Percentiles rank a stretch among this genome's conserved stretches.
Conservation (phyloP, 1,140 invertebrate species). For the Penaeus chinensis region DNA sequence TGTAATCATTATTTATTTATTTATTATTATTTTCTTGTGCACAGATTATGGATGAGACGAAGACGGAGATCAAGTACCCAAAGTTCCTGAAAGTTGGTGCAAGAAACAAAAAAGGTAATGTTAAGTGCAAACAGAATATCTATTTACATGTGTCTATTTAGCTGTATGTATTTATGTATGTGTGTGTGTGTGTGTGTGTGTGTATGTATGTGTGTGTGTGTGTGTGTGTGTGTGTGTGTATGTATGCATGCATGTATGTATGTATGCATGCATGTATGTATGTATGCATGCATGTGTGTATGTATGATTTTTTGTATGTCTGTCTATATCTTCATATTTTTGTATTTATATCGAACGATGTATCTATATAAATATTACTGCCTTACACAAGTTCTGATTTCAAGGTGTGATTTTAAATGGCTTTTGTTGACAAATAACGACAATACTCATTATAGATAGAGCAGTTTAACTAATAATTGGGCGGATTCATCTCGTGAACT, state of each 20-base stretch:
- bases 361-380: too few species aligned
- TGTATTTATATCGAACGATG: too few species aligned
- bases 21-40: not conserved
- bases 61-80: constrained; percentile 57
- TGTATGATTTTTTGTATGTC: too few species aligned
- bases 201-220: too few species aligned
- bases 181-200: not conserved
- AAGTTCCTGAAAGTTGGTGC: constrained; percentile 60
- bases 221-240: not conserved
- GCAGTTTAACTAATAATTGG: too few species aligned
- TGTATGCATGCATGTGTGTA: not conserved
- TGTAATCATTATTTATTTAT: too few species aligned
- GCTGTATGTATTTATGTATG: not conserved
- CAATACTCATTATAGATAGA: too few species aligned
- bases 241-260: not conserved
- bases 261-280: not conserved
- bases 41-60: constrained; percentile 58
- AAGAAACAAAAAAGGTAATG: constrained; percentile 60
- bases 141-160: not conserved
- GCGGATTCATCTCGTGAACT: too few species aligned
- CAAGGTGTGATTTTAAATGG: too few species aligned
- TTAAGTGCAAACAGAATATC: not conserved
- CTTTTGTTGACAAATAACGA: too few species aligned
- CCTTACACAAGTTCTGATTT: too few species aligned
- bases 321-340: too few species aligned